A percentile compares a stretch with the other conserved stretches of the same genome.
Evolutionary conservation across 1,140 invertebrate genomes (phyloP).

Genomic region (Harlomillsia oculata): DNA sequence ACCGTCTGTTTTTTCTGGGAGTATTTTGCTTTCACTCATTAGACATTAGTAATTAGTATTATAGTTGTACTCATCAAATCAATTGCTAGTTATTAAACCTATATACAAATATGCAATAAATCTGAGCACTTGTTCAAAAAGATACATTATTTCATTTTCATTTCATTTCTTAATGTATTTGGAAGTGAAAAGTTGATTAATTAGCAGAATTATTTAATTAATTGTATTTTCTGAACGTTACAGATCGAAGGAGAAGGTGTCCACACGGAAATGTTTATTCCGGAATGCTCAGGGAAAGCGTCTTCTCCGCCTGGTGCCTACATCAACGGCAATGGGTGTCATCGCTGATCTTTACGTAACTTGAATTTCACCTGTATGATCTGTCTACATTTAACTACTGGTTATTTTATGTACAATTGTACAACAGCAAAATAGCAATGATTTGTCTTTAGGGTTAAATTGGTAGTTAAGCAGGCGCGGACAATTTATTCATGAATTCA

Average conservation of each 20-base stretch:
- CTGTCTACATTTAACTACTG: too few species aligned
- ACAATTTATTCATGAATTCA: too few species aligned
- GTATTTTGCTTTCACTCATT: too few species aligned
- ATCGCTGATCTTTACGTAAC: too few species aligned
- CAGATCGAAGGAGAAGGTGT: constrained; percentile 31
- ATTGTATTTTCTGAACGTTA: background rate
- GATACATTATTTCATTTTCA: background rate
- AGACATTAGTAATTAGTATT: too few species aligned
- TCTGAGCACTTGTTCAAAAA: background rate
- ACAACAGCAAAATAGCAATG: too few species aligned
- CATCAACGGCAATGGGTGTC: constrained; percentile 6
- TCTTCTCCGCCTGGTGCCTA: background rate
- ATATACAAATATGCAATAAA: background rate
- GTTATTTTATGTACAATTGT: too few species aligned
- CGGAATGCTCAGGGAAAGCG: background rate
- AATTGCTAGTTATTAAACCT: background rate
- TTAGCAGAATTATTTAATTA: background rate
- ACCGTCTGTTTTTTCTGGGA: too few species aligned
- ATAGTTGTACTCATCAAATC: background rate
- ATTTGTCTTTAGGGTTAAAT: too few species aligned
- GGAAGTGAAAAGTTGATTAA: background rate
- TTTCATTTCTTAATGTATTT: background rate
- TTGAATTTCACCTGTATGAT: too few species aligned
- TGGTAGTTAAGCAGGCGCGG: too few species aligned
- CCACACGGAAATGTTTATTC: constrained; percentile 17